Evolutionary conservation across 2,113 vertebrate genomes (phyloP), one percentile per base, ranked within the genome.

Genomic region (Neopipo cinnamomea): DNA sequence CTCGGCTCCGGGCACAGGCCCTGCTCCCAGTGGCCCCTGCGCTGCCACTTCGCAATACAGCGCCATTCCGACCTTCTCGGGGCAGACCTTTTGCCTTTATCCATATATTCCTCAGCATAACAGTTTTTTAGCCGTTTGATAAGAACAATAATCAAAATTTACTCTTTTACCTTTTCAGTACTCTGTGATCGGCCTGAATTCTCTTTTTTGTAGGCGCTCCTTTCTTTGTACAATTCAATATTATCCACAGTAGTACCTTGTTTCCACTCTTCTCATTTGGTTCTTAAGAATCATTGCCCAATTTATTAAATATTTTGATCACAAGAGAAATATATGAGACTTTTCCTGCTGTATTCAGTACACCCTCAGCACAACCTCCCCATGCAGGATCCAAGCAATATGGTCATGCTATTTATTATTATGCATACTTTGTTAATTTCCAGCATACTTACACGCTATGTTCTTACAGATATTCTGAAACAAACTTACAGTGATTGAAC

Each of bases 1-100:
- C 10, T 6, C 8, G 8, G 44, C 33, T 18, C 12, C 16, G 22
- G 46, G 20, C 52, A 35, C 46, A 19, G n/a, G 21, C 9, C 63
- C 14, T 8, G 3, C 14, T 24, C 10, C 28, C 25, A 4, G 3
- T 1, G 7, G 20, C 2, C 19, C 63, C 52, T 14, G 78, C 41
- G 16, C 49, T 59, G 65, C 65, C 25, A 3, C 47, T 68, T 61
- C 2, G 5, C 44, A 9, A 5, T 9, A 11, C 33, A 19, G 70
- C 50, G 41, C 27, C 14, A 8, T 16, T 30, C 13, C 5, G 22
- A 17, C 20, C 12, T 37, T 17, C 70, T 65, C 30, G 7, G 52
- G 23, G 28, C n/a, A 52, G 35, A 61, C 21, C 23, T 30, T 62
- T 10, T 23, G 21, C 44, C 42, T 63, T 47, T 44, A 42, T 35